Evolutionary conservation across 2,888 invertebrate genomes (phyloP), one percentile per base, ranked within the genome.

Genomic region (Gastracanthus pulcherrimus): DNA sequence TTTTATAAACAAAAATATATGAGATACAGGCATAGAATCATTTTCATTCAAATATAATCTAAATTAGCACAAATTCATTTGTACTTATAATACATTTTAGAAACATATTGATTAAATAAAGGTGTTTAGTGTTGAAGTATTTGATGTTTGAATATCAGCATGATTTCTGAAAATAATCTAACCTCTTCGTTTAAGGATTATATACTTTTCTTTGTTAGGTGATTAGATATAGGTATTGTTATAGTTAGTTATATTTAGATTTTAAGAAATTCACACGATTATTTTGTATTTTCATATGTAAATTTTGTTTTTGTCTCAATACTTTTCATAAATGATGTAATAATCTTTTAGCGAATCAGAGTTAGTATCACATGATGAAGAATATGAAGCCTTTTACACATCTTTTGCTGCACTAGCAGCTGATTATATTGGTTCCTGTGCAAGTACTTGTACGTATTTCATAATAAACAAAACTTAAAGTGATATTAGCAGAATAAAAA

Each of bases 401-500:
- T 95, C 97, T 84, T 96, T 97, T 93, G 96, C 96, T 84, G 96
- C 97, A 75, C 93, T 98, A 86, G 95, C 97, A 83, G 96, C 97
- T 66, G 97, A 98, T 92, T 97, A 96, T 91, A 95, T 98, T 89
- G 96, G 95, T 91, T 92, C 94, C 86, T 95, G 95, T 92, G 94
- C 95, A 84, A 93, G 93, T 88, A 94, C 95, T 87, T 94, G 96
- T 97, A 93, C 95, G 96, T 94, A 89, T 11, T 55, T 26, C 64
- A 31, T 26, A 38, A 19, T 19, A 64, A 69, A 58, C 16, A 29
- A 38, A 62, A 9, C 19, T n/a, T 71, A 23, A 34, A 38, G n/a
- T 72, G 13, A 26, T 31, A 11, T 36, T 29, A 36, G n/a, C n/a
- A n/a, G n/a, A n/a, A n/a, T n/a, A 13, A 11, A 58, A 38, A 55